Conservation (phyloP, 2,888 invertebrate species). For the Andrena minutula region DNA sequence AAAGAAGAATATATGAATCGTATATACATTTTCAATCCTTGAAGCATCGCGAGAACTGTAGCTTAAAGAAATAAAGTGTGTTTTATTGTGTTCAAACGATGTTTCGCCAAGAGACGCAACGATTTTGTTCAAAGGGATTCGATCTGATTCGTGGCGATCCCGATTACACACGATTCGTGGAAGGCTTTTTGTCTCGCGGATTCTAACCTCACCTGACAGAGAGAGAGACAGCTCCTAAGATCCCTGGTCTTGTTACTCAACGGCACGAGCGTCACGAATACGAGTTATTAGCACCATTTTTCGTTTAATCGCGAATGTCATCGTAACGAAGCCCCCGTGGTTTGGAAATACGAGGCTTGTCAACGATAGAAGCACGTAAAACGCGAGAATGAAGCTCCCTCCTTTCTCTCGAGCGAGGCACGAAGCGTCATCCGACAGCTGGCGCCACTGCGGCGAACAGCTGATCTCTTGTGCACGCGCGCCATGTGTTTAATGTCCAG, state of each 20-base stretch:
- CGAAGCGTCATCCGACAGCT: constrained; percentile 57
- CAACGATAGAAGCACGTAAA: constrained; percentile 23
- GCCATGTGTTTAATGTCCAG: constrained; percentile 35
- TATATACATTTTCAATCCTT: background rate
- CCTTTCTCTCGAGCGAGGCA: constrained; percentile 31
- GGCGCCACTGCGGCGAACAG: constrained; percentile 62
- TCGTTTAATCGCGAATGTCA: constrained; percentile 41
- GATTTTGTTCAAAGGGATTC: background rate
- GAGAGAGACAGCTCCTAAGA: constrained; percentile 31
- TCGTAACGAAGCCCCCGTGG: constrained; percentile 23
- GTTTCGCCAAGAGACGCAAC: background rate
- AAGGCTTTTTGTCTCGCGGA: constrained; percentile 28
- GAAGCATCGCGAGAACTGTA: background rate
- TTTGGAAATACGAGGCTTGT: background rate
- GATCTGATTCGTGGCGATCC: constrained; percentile 15
- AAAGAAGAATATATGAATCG: background rate
- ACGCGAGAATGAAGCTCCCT: constrained; percentile 43
- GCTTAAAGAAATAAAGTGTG: background rate
- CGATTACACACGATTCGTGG: constrained; percentile 15
- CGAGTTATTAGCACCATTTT: constrained; percentile 39
- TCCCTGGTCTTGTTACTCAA: constrained; percentile 22
- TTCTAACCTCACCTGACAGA: constrained; percentile 69
- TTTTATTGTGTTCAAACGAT: background rate
- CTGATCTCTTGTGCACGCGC: constrained; percentile 71
- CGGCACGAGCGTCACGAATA: background rate